Conservation (phyloP, 1,140 invertebrate genomes). For the Stenopsyche tienmushanensis region DNA sequence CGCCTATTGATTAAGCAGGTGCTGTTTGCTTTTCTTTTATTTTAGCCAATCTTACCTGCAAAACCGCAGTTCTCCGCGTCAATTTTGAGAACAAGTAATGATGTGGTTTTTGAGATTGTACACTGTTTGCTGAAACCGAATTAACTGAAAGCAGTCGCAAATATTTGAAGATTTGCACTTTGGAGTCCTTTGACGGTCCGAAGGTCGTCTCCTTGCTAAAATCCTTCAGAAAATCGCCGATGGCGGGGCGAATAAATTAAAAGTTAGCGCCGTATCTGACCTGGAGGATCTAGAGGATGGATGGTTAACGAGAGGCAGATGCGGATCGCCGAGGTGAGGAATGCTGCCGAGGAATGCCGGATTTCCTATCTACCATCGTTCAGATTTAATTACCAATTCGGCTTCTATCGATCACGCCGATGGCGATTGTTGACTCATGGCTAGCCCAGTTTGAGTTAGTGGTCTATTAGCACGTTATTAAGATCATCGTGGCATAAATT, state of each 20-base stretch:
- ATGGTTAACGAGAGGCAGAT: background rate
- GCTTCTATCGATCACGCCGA: conserved; percentile 1
- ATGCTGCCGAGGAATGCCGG: conserved; percentile 34
- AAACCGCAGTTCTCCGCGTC: too few species aligned
- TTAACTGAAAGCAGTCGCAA: background rate
- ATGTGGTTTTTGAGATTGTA: too few species aligned
- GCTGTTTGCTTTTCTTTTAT: too few species aligned
- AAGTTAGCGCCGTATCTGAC: background rate
- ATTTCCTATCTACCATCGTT: conserved; percentile 32
- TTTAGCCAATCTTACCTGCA: too few species aligned
- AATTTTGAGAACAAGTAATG: too few species aligned
- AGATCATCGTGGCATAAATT: too few species aligned
- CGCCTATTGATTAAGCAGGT: too few species aligned
- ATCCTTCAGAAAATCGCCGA: background rate
- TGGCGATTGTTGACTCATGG: conserved; percentile 8
- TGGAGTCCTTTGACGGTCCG: background rate
- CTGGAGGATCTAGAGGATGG: too few species aligned
- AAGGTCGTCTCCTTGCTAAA: background rate
- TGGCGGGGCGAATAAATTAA: background rate
- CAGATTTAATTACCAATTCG: conserved; percentile 24
- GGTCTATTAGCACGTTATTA: background rate
- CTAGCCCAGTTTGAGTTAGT: background rate
- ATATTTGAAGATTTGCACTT: background rate
- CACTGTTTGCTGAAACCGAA: too few species aligned
- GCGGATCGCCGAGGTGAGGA: conserved; percentile 3